These are phyloP conservation scores for Pedetes capensis DNA, from an alignment of 2,113 vertebrate species.

Conservation along the genomic window DNA sequence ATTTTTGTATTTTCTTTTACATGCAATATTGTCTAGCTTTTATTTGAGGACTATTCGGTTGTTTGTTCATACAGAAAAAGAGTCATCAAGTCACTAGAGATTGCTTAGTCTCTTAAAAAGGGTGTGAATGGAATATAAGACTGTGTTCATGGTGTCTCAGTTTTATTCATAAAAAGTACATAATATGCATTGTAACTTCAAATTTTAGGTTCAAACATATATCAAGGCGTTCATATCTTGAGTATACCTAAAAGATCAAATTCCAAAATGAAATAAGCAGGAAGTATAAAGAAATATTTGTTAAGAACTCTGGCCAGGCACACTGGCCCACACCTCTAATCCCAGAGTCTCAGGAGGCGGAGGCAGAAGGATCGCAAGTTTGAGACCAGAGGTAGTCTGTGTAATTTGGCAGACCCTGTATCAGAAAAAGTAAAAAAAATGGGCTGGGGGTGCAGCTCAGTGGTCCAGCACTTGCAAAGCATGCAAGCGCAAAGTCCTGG, in stretches of 20 bases:
- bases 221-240: not conserved
- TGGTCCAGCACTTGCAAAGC: too few species aligned
- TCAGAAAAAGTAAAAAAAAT: too few species aligned
- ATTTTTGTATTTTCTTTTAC: not conserved
- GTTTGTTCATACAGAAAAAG: not conserved
- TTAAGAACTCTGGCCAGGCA: too few species aligned
- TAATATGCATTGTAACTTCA: not conserved
- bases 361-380: too few species aligned
- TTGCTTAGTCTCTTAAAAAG: not conserved
- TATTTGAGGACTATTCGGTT: not conserved
- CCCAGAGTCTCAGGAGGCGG: too few species aligned
- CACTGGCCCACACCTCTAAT: too few species aligned
- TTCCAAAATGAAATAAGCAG: not conserved
- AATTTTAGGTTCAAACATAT: not conserved
- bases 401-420: too few species aligned
- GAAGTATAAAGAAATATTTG: not conserved
- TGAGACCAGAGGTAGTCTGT: too few species aligned
- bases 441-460: too few species aligned
- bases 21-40: not conserved
- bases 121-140: not conserved
- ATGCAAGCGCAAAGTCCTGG: too few species aligned
- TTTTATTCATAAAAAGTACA: not conserved
- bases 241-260: not conserved
- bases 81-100: not conserved
- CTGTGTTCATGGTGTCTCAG: not conserved